Base-by-base conservation (phyloP, 1,140 invertebrate genomes). In the Limonius californicus region DNA sequence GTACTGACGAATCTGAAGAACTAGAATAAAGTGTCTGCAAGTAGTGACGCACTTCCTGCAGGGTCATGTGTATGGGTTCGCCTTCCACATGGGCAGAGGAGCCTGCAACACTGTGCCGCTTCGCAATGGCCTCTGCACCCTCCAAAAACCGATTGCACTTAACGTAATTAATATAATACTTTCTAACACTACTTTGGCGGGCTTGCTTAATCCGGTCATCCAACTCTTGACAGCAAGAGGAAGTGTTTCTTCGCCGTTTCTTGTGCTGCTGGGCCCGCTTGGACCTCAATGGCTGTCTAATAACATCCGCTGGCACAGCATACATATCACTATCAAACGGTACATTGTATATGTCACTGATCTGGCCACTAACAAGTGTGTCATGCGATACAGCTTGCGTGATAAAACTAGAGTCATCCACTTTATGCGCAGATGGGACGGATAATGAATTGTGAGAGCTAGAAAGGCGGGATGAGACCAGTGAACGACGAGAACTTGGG, bases 311-410 rank as follows among this genome's bases (percentile, higher is more conserved):
- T 16, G 90, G 91, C 42, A 92, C 85, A 3, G 90, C 89, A 70
- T 92, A 93, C 64, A 92, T 90, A 70, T 92, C 90, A 70, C 89
- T 90, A 66, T 91, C 89, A 65, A 90, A 89, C 42, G 90, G 90
- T 42, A 92, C 90, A 77, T 90, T 92, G 72, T 92, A 92, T 79
- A 91, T 85, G 71, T 92, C 90, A 21, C 87, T 87, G 21, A 90
- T 90, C 64, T 89, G 87, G 64, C 83, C 84, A 4, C 84, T 84
- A 15, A 82, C 80, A 8, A 91, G 74, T 0, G 88, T 87, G 68
- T 91, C 89, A 66, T 91, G 89, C 0, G 89, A 91, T 81, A 91
- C 90, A 14, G 89, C 90, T 68, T 90, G 90, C 0, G 89, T 91
- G 54, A 92, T 92, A 69, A 92, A 92, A 65, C 85, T 90, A 3